Base-by-base conservation (phyloP, 1,140 invertebrate species). In the Coptotermes formosanus region DNA sequence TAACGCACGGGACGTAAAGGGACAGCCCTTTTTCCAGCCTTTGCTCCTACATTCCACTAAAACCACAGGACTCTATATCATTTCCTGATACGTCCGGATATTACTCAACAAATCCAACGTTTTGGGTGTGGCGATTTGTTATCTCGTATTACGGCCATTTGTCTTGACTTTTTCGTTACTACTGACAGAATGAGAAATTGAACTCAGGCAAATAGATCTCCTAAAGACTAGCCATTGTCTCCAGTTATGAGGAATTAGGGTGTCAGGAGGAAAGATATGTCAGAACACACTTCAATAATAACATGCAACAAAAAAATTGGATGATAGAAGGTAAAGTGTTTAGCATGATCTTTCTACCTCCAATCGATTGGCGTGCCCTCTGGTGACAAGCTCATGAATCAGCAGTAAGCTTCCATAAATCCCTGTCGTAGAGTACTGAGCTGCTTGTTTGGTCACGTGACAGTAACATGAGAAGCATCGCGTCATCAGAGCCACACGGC, bases 161-260 rank as follows among this genome's bases (percentile, higher is more conserved):
- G 64, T 75, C 64, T 75, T 75, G 64, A n/a, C 38, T 38, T 75
- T 75, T 75, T 25, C 64, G 1, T 14, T 75, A n/a, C n/a, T 75
- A 30, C 64, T 75, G 64, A 75, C 64, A 75, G 64, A 75, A 75
- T 75, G 64, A 75, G 64, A 75, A 75, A 75, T 75, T 75, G 64
- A 75, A 75, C 64, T 75, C 25, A 75, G 16, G n/a, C n/a, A 75
- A 30, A 75, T 75, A 75, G 9, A 64, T 23, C 45, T 64, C n/a
- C 64, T 30, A 75, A 75, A 30, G n/a, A 75, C 25, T 75, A 30
- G 25, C 64, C n/a, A 75, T 75, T 75, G 64, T 75, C 64, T 75
- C n/a, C 64, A 14, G 64, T 25, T 30, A 30, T 75, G 64, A 75
- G n/a, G 16, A 75, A 75, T 30, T 75, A 75, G 64, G 64, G 14